Evolutionary conservation across 1,140 invertebrate genomes (phyloP).

Genomic region (Matsumurasca onukii): DNA sequence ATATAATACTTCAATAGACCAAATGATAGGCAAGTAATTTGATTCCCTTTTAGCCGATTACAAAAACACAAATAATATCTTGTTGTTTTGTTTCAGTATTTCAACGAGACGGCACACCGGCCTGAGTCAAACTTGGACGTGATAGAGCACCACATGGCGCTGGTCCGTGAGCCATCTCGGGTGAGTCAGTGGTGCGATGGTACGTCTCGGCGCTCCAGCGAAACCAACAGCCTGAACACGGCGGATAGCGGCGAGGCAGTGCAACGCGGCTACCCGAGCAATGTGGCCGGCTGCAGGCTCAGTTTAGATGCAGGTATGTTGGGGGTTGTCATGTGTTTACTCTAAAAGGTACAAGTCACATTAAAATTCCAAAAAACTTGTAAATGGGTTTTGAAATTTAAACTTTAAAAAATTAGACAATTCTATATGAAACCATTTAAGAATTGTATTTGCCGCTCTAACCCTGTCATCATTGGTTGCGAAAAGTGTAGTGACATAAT

Average conservation of each 20-base stretch:
- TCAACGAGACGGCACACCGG: slow-evolving; percentile 82
- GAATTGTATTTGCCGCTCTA: no score
- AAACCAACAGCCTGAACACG: neutral
- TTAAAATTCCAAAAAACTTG: no score
- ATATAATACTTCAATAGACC: no score
- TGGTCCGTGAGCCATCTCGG: neutral
- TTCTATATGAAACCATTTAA: no score
- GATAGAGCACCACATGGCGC: slow-evolving; percentile 45
- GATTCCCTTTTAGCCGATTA: no score
- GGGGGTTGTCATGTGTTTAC: no score
- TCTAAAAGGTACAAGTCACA: no score
- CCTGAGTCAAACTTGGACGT: slow-evolving; percentile 76
- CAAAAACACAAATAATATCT: slow-evolving; percentile 4
- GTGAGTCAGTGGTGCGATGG: neutral
- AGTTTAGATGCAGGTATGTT: slow-evolving; percentile 48
- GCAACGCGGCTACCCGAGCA: slow-evolving; percentile 38
- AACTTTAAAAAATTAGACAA: no score
- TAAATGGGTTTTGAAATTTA: no score
- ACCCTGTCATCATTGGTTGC: no score
- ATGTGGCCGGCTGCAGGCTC: slow-evolving; percentile 47
- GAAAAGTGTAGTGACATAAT: no score
- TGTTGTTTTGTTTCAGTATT: slow-evolving; percentile 66
- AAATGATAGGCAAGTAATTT: no score
- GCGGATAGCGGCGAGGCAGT: neutral
- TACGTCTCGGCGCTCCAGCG: neutral